Conservation (phyloP, 1,140 invertebrate species). For the Acyrthosiphon pisum region DNA sequence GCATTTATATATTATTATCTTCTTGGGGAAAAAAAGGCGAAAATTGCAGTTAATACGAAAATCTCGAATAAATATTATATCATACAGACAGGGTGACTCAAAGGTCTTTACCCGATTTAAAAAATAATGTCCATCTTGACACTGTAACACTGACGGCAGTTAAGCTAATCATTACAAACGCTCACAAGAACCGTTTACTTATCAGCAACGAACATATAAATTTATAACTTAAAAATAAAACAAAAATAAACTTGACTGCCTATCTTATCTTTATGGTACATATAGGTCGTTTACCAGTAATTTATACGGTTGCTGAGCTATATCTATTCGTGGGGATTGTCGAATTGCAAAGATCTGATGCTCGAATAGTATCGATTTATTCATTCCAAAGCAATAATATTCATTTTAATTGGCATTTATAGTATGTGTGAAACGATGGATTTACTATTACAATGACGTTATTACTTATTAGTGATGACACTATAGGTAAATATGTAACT, state of each 20-base stretch:
- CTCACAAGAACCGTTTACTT: neutral
- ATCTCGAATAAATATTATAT: neutral
- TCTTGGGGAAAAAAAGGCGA: neutral
- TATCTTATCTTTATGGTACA: neutral
- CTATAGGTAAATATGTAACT: no score
- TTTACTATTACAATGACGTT: neutral
- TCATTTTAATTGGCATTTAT: neutral
- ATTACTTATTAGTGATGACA: no score
- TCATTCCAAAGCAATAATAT: neutral
- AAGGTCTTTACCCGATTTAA: neutral
- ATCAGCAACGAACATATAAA: neutral
- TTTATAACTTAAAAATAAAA: neutral
- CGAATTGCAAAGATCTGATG: neutral
- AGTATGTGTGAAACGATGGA: neutral
- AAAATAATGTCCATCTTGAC: neutral
- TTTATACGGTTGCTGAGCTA: neutral
- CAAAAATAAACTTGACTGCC: neutral
- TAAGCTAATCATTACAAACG: neutral
- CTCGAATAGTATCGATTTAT: neutral
- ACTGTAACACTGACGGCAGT: neutral
- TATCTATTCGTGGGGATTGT: neutral
- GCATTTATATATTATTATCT: neutral
- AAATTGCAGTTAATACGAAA: neutral
- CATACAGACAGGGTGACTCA: neutral
- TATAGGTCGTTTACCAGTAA: neutral